Conservation (phyloP, 35 echinoderm and acorn worm genomes). For the Diadema setosum region DNA sequence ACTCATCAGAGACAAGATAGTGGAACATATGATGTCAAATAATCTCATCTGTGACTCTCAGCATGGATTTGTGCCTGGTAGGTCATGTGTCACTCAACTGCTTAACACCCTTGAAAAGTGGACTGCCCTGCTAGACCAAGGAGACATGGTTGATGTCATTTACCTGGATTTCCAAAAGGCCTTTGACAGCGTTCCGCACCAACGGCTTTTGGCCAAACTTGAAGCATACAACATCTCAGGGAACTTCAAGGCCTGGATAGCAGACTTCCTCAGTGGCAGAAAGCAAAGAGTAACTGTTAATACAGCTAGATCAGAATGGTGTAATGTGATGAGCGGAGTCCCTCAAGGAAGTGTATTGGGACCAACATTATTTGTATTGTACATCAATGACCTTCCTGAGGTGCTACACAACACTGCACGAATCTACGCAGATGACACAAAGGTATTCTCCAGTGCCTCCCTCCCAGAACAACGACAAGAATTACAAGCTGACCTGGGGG, state of each 20-base stretch:
- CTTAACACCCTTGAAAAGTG: too few relatives aligned
- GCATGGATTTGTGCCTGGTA: too few relatives aligned
- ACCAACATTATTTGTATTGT: background rate
- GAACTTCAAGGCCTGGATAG: background rate
- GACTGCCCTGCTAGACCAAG: background rate
- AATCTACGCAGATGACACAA: constrained; percentile 29
- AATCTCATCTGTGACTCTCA: too few relatives aligned
- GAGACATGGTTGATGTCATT: constrained; percentile 18
- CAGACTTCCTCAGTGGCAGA: background rate
- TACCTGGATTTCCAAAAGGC: constrained; percentile 48
- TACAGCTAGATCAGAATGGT: background rate
- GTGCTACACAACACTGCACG: background rate
- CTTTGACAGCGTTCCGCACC: constrained; percentile 35
- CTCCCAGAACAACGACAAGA: background rate
- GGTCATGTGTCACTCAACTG: too few relatives aligned
- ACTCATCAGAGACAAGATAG: too few relatives aligned
- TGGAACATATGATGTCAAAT: too few relatives aligned
- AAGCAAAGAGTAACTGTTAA: background rate
- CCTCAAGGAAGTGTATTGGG: constrained; percentile 28
- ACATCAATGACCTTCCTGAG: constrained; percentile 15
- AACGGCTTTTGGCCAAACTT: constrained; percentile 22
- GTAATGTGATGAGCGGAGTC: constrained; percentile 1
- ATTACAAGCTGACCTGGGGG: background rate
- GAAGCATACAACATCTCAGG: background rate
- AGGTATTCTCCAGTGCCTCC: background rate